phyloP scores from a whole-genome alignment of 2,113 vertebrate genomes.

The Mastomys natalensis region DNA sequence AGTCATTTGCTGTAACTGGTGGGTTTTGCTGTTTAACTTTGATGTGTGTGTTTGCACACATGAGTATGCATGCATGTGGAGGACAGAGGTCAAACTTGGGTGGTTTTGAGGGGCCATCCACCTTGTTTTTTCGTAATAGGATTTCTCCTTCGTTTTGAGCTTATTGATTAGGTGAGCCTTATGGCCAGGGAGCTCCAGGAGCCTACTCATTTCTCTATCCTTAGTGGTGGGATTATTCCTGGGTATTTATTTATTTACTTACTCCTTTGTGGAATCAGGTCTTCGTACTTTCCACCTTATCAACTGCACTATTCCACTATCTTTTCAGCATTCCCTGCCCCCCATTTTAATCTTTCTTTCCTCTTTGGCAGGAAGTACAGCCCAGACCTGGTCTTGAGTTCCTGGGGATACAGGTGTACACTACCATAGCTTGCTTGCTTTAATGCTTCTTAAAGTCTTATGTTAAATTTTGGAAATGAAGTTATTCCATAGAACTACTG shows the following conservation, averaged over 20 bases:
- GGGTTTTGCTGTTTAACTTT: not conserved
- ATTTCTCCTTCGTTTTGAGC: not conserved
- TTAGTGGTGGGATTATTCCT: not conserved
- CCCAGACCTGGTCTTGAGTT: not conserved
- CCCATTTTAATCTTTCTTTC: not conserved
- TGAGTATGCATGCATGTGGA: not conserved
- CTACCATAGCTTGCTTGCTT: not conserved
- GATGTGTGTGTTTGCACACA: not conserved
- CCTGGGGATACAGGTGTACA: not conserved
- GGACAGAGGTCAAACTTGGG: not conserved
- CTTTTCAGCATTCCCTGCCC: rapidly evolving
- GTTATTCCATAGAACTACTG: not conserved
- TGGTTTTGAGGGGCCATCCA: not conserved
- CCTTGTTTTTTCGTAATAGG: not conserved
- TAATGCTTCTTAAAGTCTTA: not conserved
- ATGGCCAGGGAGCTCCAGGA: not conserved
- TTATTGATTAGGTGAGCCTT: not conserved
- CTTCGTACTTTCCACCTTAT: not conserved
- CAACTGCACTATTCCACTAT: not conserved
- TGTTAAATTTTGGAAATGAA: constrained; percentile 50
- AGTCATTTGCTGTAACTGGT: not conserved
- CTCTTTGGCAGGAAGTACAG: not conserved
- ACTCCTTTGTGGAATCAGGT: not conserved
- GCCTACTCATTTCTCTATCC: not conserved
- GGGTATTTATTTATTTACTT: not conserved